These are phyloP conservation scores for Taenioides sp. DNA, from an alignment of 2,797 vertebrate species.

Conservation along the genomic window DNA sequence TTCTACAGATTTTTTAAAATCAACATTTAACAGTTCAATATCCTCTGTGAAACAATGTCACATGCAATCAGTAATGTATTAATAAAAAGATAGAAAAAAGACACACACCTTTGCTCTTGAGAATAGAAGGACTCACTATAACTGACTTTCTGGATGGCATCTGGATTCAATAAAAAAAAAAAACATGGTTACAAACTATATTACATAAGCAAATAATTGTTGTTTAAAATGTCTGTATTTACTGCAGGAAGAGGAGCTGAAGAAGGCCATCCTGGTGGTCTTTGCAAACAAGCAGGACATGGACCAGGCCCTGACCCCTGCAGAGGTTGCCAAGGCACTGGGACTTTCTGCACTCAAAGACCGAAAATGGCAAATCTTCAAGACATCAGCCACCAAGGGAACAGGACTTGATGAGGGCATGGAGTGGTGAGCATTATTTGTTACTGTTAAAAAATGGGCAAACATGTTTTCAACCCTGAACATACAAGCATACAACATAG, in stretches of 20 bases:
- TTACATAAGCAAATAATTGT: not conserved
- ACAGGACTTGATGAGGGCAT: constrained; percentile 94
- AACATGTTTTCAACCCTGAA: not conserved
- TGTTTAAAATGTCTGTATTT: not conserved
- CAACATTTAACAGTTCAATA: not conserved
- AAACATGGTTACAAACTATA: not conserved
- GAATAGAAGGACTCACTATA: not conserved
- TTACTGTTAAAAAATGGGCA: not conserved
- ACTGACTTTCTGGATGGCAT: not conserved
- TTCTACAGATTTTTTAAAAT: not conserved
- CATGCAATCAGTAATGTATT: not conserved
- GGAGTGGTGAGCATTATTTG: constrained; percentile 86
- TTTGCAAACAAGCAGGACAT: constrained; percentile 99
- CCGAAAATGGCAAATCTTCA: constrained; percentile 99
- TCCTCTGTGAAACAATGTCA: not conserved
- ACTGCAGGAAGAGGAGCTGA: constrained; percentile 92
- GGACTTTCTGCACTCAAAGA: constrained; percentile 94
- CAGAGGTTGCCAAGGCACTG: constrained; percentile 93
- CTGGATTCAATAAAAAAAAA: not conserved
- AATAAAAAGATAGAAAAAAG: not conserved
- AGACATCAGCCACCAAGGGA: constrained; percentile 96
- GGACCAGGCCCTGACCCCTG: constrained; percentile 97
- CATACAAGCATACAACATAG: not conserved
- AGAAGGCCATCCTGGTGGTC: constrained; percentile 97
- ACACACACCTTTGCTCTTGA: no score